Base-by-base conservation (phyloP, 2,113 vertebrate genomes). In the Danionella cerebrum region DNA sequence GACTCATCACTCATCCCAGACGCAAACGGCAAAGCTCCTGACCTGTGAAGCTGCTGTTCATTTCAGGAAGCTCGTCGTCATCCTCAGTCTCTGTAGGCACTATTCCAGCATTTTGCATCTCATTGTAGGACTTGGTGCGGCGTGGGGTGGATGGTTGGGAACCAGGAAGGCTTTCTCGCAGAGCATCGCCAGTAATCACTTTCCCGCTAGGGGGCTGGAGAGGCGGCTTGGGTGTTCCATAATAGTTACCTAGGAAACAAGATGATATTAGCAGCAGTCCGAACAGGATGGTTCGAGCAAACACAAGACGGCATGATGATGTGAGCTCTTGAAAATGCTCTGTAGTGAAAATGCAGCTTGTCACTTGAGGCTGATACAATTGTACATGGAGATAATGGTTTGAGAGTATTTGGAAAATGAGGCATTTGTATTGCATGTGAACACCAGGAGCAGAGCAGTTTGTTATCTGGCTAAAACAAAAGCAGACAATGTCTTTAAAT, bases 51-150 rank as follows among this genome's bases (percentile, higher is more conserved):
- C 94, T 97, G 83, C 91, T 95, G 89, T 90, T 98, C 95, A 98
- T 97, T 89, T 98, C 95, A 93, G 92, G 94, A 83, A 91, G 85
- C 65, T 96, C 94, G 75, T 98, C 94, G 78, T 97, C 93, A 76
- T 94, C 93, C 79, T 92, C 91, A 81, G 90, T 93, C 80, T 95
- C 94, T 29, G 89, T 78, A 48, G 91, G 89, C 85, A 85, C 95
- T 98, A 98, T 89, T 90, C 92, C 96, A 92, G 95, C 95, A 95
- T 97, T 95, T 90, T 94, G 93, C 94, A 98, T 98, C 86, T 98
- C 96, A 98, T 97, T 94, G 91, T 98, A 98, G 82, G 95, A 97
- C 86, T 96, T 97, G 83, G 88, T 85, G 84, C 96, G 90, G 84
- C 90, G 93, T 68, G 95, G 94, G 71, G 93, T 95, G 11, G 91